Evolutionary conservation across 2,113 vertebrate genomes (phyloP).

Genomic region (Mormyrus iriodes): DNA sequence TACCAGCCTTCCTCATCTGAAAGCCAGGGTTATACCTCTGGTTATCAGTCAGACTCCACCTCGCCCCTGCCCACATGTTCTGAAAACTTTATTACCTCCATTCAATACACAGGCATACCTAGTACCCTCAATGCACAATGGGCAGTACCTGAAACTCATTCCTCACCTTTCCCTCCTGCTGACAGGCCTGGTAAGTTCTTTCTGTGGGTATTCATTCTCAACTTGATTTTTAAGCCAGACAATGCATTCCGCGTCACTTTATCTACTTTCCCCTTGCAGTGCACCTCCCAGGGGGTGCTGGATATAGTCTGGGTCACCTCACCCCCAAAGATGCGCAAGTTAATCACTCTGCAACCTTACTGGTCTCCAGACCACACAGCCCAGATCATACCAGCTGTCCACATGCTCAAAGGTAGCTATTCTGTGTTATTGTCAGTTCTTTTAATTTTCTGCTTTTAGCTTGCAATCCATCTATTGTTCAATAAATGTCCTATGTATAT

Average conservation of each 20-base stretch:
- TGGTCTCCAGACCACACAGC: slow-evolving; percentile 57
- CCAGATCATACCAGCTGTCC: slow-evolving; percentile 68
- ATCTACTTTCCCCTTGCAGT: not conserved
- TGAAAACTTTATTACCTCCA: slow-evolving; percentile 38
- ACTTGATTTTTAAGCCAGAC: not conserved
- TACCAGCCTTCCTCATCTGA: slow-evolving; percentile 54
- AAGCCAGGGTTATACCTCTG: slow-evolving; percentile 59
- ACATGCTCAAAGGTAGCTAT: slow-evolving; percentile 60
- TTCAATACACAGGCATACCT: slow-evolving; percentile 38
- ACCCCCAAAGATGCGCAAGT: slow-evolving; percentile 41
- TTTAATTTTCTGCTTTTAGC: not conserved
- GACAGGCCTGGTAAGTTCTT: slow-evolving; percentile 44
- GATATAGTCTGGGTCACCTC: slow-evolving; percentile 39
- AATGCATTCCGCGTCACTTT: not conserved
- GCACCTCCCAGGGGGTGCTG: not conserved
- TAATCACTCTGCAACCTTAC: slow-evolving; percentile 35
- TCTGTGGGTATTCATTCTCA: slow-evolving; percentile 20
- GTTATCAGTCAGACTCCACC: slow-evolving; percentile 57
- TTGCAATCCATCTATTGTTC: not conserved
- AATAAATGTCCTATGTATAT: not conserved
- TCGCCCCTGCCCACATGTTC: slow-evolving; percentile 46
- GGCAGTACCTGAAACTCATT: slow-evolving; percentile 16
- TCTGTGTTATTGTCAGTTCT: not conserved
- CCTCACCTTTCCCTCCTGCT: slow-evolving; percentile 32
- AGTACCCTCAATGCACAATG: slow-evolving; percentile 9